These are phyloP conservation scores for Luidia sarsii DNA, from an alignment of 53 echinoderm and acorn worm species.

Conservation along the genomic window DNA sequence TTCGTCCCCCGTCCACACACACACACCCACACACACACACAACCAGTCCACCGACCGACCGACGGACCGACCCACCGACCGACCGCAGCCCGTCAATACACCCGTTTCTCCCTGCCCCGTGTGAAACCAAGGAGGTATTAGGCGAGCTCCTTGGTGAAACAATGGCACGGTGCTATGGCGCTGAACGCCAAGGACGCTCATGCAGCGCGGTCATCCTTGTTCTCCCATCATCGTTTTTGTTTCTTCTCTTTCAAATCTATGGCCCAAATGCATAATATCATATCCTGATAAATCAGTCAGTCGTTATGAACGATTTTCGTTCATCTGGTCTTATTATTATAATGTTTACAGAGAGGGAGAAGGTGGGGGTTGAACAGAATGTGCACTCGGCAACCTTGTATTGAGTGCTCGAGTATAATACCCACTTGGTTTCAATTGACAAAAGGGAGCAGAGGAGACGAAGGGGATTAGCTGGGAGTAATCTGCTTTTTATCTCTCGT, in stretches of 20 bases:
- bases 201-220: not conserved
- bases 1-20: too few species aligned
- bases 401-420: slow-evolving; percentile 36
- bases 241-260: not conserved
- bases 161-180: too few species aligned
- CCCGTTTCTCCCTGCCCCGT: too few species aligned
- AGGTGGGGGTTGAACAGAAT: too few species aligned
- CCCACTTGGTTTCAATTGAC: slow-evolving; percentile 54
- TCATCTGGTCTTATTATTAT: not conserved
- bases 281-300: slow-evolving; percentile 14
- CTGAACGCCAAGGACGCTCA: too few species aligned
- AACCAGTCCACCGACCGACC: too few species aligned
- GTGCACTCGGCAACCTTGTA: slow-evolving; percentile 21
- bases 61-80: too few species aligned
- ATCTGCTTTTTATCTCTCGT: slow-evolving; percentile 49
- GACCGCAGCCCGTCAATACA: too few species aligned
- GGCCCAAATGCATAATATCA: slow-evolving; percentile 54
- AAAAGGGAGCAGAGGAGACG: not conserved
- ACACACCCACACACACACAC: too few species aligned
- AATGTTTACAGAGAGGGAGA: too few species aligned
- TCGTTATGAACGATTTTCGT: slow-evolving; percentile 3
- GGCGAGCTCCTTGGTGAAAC: too few species aligned
- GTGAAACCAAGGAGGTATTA: too few species aligned
- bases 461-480: slow-evolving; percentile 3
- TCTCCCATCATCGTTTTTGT: slow-evolving; percentile 19